Evolutionary conservation across 2,888 invertebrate genomes (phyloP).

Genomic region (Volucella inflata): DNA sequence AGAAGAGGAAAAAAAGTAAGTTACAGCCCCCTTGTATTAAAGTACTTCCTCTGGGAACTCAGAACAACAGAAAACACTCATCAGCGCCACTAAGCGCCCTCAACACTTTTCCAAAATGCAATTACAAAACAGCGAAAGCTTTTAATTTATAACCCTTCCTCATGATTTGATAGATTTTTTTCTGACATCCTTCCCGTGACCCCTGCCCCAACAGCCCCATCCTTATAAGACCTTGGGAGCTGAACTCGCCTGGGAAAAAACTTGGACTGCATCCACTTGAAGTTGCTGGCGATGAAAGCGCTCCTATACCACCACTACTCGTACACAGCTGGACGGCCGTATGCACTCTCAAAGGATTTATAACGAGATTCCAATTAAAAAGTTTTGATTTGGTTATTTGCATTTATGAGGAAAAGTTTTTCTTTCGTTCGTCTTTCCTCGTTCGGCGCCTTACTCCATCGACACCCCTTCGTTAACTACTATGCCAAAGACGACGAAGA

Average conservation of each 20-base stretch:
- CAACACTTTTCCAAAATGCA: conserved; percentile 53
- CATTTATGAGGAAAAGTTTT: conserved; percentile 74
- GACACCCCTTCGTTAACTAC: conserved; percentile 11
- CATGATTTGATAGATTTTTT: conserved; percentile 24
- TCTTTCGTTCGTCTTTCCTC: conserved; percentile 17
- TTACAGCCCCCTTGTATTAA: background rate
- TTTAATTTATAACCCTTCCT: conserved; percentile 40
- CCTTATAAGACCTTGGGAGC: conserved; percentile 34
- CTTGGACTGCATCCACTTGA: conserved; percentile 60
- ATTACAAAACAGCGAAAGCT: conserved; percentile 55
- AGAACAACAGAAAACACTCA: conserved; percentile 24
- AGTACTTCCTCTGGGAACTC: background rate
- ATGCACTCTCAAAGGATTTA: conserved; percentile 71
- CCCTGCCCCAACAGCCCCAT: background rate
- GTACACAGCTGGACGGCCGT: conserved; percentile 20
- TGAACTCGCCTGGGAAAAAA: conserved; percentile 22
- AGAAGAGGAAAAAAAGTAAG: background rate
- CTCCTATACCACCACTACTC: background rate
- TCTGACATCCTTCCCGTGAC: background rate
- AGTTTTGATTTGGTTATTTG: conserved; percentile 76
- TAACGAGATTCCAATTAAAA: conserved; percentile 75
- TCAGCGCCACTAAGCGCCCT: conserved; percentile 40
- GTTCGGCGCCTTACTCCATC: background rate
- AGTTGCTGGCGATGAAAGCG: background rate
- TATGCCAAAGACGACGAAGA: background rate